A percentile compares a stretch with the other conserved stretches of the same genome.
phyloP scores from a whole-genome alignment of 2,888 invertebrate genomes.

The Myopa tessellatipennis region DNA sequence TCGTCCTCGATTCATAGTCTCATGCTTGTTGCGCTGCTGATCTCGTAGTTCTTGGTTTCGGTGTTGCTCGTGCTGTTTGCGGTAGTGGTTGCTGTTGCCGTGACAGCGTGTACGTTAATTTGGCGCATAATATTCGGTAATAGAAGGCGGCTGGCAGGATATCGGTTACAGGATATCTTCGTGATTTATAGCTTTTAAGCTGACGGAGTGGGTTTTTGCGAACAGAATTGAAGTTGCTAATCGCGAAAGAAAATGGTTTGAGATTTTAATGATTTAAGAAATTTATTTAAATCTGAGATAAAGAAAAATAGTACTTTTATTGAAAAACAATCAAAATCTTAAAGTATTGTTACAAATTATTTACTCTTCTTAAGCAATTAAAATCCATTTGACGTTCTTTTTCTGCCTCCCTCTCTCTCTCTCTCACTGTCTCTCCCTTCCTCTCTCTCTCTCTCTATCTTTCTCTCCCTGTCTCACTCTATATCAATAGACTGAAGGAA shows the following conservation, averaged over 20 bases:
- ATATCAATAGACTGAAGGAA: too few species aligned
- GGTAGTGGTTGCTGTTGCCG: not conserved
- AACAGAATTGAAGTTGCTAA: not conserved
- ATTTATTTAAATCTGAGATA: not conserved
- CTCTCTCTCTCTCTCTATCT: too few species aligned
- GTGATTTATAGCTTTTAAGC: conserved; percentile 7
- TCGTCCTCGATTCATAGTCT: too few species aligned
- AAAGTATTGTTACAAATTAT: not conserved
- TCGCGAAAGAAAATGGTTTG: too few species aligned
- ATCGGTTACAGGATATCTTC: not conserved
- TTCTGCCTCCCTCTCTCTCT: too few species aligned
- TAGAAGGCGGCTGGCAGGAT: conserved; percentile 19
- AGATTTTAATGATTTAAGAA: not conserved
- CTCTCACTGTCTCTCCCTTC: too few species aligned
- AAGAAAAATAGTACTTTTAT: not conserved
- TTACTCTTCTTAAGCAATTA: not conserved
- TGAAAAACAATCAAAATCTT: not conserved
- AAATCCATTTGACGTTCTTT: too few species aligned
- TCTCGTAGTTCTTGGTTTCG: too few species aligned
- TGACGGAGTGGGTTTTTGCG: not conserved
- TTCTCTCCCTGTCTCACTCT: too few species aligned
- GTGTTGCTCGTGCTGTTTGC: conserved; percentile 9
- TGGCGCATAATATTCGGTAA: conserved; percentile 31
- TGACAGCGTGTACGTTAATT: conserved; percentile 35
- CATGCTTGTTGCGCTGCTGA: too few species aligned